Evolutionary conservation across 2,888 invertebrate species (phyloP).

Genomic region (Julus scandinavius): DNA sequence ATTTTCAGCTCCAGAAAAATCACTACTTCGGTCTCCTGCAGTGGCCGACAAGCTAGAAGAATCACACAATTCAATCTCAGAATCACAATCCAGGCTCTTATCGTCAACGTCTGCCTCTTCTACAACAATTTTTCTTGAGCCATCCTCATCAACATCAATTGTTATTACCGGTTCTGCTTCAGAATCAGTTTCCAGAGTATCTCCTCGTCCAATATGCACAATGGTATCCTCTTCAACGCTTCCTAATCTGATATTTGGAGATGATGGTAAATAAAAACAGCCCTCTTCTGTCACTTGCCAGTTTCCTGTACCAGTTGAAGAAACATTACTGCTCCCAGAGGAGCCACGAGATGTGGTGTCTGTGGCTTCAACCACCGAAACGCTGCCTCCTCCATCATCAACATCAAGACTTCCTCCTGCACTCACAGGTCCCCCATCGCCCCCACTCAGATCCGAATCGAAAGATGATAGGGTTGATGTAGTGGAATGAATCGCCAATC

Average conservation of each 20-base stretch:
- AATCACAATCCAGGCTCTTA: not conserved
- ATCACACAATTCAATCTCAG: constrained; percentile 27
- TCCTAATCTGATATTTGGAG: constrained; percentile 9
- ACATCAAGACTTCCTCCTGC: constrained; percentile 36
- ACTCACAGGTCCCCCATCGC: not conserved
- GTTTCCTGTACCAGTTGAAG: constrained; percentile 23
- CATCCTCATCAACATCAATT: constrained; percentile 51
- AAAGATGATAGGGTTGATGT: constrained; percentile 53
- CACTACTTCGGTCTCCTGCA: constrained; percentile 39
- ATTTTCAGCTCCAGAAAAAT: constrained; percentile 51
- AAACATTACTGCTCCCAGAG: constrained; percentile 1
- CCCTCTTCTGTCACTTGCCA: constrained; percentile 55
- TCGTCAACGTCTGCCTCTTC: not conserved
- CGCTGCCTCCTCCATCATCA: not conserved
- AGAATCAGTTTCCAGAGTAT: constrained; percentile 17
- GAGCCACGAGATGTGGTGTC: constrained; percentile 42
- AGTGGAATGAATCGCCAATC: constrained; percentile 48
- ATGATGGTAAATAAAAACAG: constrained; percentile 51
- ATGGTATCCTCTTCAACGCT: constrained; percentile 48
- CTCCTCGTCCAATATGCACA: not conserved
- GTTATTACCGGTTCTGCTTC: constrained; percentile 44
- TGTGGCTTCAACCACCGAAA: not conserved
- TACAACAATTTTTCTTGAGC: constrained; percentile 12
- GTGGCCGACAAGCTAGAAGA: not conserved
- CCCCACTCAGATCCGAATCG: constrained; percentile 53